These are phyloP conservation scores for Leptinotarsa texana DNA, from an alignment of 1,140 invertebrate genomes.

Conservation along the genomic window DNA sequence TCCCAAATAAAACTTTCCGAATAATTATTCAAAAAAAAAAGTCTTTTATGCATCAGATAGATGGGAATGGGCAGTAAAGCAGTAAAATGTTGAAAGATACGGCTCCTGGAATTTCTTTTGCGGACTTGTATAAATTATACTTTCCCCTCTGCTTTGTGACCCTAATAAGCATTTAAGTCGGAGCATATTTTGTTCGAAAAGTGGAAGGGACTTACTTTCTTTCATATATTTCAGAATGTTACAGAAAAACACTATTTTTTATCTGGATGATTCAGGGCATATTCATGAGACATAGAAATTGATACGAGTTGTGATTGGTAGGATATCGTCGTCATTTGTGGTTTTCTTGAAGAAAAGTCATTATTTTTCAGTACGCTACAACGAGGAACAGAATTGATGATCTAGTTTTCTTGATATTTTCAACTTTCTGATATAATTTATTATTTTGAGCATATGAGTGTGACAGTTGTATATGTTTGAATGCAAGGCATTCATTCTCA, in stretches of 20 bases:
- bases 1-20: background rate
- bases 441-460: too few species aligned
- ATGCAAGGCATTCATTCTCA: too few species aligned
- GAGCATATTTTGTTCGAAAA: constrained; percentile 15
- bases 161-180: constrained; percentile 26
- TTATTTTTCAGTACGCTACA: too few species aligned
- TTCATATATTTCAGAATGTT: constrained; percentile 13
- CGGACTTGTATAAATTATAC: constrained; percentile 21
- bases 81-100: constrained; percentile 20
- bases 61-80: constrained; percentile 1
- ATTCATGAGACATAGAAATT: too few species aligned
- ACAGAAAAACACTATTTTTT: background rate
- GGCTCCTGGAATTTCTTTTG: constrained; percentile 19
- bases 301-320: too few species aligned
- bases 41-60: constrained; percentile 3
- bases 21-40: constrained; percentile 21
- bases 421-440: too few species aligned
- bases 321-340: too few species aligned
- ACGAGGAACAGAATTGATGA: too few species aligned
- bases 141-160: constrained; percentile 23
- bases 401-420: too few species aligned
- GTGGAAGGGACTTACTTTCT: constrained; percentile 13
- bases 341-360: too few species aligned
- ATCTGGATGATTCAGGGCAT: background rate
- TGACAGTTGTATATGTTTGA: too few species aligned